Conservation (phyloP, 2,113 vertebrate genomes). For the Rhynchopsitta pachyrhyncha region DNA sequence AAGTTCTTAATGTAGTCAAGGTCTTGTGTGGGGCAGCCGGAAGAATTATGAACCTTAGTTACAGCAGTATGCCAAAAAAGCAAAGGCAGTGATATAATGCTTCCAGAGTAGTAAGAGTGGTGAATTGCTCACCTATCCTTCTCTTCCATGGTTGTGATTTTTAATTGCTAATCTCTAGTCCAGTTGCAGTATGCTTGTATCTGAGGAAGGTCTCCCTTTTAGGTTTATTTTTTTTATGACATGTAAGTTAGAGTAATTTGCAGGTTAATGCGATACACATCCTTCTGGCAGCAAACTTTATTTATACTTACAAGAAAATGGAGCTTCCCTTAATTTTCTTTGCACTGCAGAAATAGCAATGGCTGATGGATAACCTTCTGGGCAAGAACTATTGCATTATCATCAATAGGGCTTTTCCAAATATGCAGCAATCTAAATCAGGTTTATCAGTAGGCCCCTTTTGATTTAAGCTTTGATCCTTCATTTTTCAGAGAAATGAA, state of each 20-base stretch:
- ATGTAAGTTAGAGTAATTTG: neutral
- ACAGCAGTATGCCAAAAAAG: neutral
- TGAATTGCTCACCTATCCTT: neutral
- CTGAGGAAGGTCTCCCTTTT: neutral
- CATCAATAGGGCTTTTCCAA: neutral
- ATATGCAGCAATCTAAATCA: neutral
- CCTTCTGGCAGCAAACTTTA: neutral
- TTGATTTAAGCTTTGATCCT: neutral
- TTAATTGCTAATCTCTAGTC: neutral
- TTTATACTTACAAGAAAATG: neutral
- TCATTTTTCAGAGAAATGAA: neutral
- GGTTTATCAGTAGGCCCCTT: neutral
- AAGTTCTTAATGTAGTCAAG: neutral
- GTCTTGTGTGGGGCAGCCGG: neutral
- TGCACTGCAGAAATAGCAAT: neutral
- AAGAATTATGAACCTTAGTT: neutral
- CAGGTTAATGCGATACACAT: neutral
- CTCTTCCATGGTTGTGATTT: neutral
- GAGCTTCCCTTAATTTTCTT: neutral
- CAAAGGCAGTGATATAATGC: conserved; percentile 13
- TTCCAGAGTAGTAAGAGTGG: neutral
- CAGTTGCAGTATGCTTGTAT: neutral
- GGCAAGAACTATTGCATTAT: neutral
- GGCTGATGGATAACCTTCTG: neutral
- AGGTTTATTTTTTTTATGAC: neutral